phyloP scores from a whole-genome alignment of 2,888 invertebrate species.

The Sinotaia quadrata region DNA sequence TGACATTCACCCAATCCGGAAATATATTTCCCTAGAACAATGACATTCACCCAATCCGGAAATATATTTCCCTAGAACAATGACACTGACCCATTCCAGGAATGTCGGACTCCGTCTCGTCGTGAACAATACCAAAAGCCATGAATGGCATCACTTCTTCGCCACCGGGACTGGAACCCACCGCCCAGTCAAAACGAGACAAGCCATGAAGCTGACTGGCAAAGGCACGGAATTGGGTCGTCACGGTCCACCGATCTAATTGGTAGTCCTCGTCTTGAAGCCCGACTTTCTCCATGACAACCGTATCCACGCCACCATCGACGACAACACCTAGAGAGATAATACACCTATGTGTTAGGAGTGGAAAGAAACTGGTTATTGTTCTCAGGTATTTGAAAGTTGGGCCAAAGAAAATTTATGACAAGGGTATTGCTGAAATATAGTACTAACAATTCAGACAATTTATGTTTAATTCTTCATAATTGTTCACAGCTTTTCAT shows the following conservation, averaged over 20 bases:
- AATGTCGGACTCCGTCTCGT: conserved; percentile 31
- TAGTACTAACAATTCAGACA: no score
- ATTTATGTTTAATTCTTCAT: no score
- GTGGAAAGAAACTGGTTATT: no score
- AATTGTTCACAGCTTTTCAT: no score
- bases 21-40: no score
- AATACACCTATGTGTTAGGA: no score
- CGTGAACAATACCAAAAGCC: conserved; percentile 39
- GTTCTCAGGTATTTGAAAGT: no score
- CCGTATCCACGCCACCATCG: conserved; percentile 40
- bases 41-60: no score
- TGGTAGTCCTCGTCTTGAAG: conserved; percentile 46
- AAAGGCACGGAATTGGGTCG: conserved; percentile 48
- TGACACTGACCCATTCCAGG: conserved; percentile 39
- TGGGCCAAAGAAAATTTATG: no score
- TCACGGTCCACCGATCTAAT: conserved; percentile 42
- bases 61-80: no score
- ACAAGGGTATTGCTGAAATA: no score
- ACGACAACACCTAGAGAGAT: conserved; percentile 41
- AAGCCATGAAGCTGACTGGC: conserved; percentile 49
- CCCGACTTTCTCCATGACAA: conserved; percentile 30
- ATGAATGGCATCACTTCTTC: conserved; percentile 50
- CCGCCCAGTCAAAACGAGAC: conserved; percentile 49
- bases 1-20: no score
- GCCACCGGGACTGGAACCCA: conserved; percentile 47